Conservation (phyloP, 2,888 invertebrate genomes). For the Ochlodes sylvanus region DNA sequence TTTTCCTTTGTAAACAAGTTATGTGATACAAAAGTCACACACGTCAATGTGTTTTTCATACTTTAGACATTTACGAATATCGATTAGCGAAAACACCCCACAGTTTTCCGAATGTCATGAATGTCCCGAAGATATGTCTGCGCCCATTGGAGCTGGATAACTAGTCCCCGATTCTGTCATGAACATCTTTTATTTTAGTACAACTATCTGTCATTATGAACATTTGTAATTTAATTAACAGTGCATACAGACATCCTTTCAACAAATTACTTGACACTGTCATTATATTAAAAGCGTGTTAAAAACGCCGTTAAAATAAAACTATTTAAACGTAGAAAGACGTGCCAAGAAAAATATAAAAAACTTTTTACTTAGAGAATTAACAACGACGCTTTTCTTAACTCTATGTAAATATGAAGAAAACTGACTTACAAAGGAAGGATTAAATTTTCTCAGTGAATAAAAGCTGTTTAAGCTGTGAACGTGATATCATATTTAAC, state of each 20-base stretch:
- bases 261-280: constrained; percentile 9
- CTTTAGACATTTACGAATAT: too few species aligned
- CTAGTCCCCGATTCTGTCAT: too few species aligned
- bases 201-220: too few species aligned
- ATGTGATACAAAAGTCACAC: too few species aligned
- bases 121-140: too few species aligned
- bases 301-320: constrained; percentile 3
- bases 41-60: too few species aligned
- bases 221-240: background rate
- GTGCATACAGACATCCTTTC: background rate
- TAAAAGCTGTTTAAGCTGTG: constrained; percentile 51
- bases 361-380: constrained; percentile 22
- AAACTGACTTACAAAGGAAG: constrained; percentile 49
- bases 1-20: too few species aligned
- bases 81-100: too few species aligned
- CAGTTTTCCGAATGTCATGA: too few species aligned
- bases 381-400: constrained; percentile 36
- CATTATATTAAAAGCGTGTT: too few species aligned
- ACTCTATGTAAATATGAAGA: constrained; percentile 46
- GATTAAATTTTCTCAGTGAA: constrained; percentile 64
- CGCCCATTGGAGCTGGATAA: too few species aligned
- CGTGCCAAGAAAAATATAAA: constrained; percentile 21
- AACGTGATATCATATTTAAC: constrained; percentile 35
- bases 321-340: constrained; percentile 1
- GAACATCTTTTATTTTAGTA: too few species aligned